phyloP scores from a whole-genome alignment of 2,113 vertebrate genomes.

The Apeltes quadracus region DNA sequence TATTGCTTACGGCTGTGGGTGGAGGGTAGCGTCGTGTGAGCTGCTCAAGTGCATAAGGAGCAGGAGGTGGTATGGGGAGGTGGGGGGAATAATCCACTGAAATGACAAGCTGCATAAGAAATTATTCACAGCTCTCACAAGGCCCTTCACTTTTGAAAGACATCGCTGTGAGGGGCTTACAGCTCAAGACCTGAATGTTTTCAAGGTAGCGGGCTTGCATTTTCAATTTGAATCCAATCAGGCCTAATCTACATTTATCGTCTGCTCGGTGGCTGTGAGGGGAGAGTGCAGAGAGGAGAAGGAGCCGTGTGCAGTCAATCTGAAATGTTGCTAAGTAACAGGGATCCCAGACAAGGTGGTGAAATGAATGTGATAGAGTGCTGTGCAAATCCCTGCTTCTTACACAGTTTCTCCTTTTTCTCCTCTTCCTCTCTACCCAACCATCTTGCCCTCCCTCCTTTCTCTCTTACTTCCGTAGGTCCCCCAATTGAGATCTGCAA shows the following conservation, averaged over 20 bases:
- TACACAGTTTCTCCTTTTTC: constrained; percentile 62
- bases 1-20: constrained; percentile 37
- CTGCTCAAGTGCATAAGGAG: constrained; percentile 64
- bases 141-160: constrained; percentile 73
- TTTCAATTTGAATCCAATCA: constrained; percentile 78
- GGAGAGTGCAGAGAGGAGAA: constrained; percentile 61
- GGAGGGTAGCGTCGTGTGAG: constrained; percentile 55
- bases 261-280: constrained; percentile 56
- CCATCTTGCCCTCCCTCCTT: constrained; percentile 21
- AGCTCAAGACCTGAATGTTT: constrained; percentile 75
- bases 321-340: constrained; percentile 82
- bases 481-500: constrained; percentile 67
- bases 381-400: constrained; percentile 73
- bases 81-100: constrained; percentile 71
- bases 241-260: constrained; percentile 76
- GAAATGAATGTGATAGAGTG: constrained; percentile 76
- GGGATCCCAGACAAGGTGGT: constrained; percentile 71
- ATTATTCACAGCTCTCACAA: constrained; percentile 73
- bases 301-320: constrained; percentile 76
- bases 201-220: constrained; percentile 75
- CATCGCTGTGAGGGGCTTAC: constrained; percentile 68
- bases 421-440: constrained; percentile 39
- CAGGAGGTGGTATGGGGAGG: constrained; percentile 41
- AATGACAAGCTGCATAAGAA: constrained; percentile 75
- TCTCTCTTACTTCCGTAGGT: constrained; percentile 67